Percentiles rank a stretch among this genome's conserved stretches.
Evolutionary conservation across 2,797 vertebrate species (phyloP).

Genomic region (Staurois parvus): DNA sequence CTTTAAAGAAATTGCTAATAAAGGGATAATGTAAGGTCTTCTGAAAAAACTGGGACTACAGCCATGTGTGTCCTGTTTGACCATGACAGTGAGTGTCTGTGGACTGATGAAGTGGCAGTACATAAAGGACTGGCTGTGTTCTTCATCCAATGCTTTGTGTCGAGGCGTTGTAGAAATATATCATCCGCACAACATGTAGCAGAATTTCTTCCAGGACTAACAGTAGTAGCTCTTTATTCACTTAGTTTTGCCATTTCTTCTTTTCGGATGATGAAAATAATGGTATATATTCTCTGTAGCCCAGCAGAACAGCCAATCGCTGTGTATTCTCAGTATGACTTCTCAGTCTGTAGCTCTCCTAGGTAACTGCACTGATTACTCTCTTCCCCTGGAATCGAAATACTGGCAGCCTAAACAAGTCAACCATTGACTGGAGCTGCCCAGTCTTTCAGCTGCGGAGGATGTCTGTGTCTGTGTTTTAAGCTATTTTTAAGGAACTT

Average conservation of each 20-base stretch:
- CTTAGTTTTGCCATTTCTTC: background rate
- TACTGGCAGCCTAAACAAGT: constrained; percentile 55
- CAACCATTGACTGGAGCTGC: constrained; percentile 39
- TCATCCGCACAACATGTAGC: constrained; percentile 10
- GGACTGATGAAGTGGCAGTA: constrained; percentile 38
- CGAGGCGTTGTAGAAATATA: constrained; percentile 30
- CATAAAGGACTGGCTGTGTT: constrained; percentile 29
- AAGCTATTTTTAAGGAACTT: constrained; percentile 48
- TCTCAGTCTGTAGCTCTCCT: constrained; percentile 10
- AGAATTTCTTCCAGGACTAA: constrained; percentile 18
- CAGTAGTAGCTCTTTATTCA: constrained; percentile 44
- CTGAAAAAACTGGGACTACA: constrained; percentile 21
- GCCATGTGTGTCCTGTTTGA: constrained; percentile 19
- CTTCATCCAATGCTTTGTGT: constrained; percentile 25
- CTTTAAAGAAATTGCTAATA: constrained; percentile 20
- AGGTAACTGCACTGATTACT: constrained; percentile 42
- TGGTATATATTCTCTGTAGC: constrained; percentile 34
- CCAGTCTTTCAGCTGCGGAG: constrained; percentile 37
- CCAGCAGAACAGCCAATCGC: constrained; percentile 25
- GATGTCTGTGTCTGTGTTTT: constrained; percentile 47
- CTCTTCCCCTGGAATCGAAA: constrained; percentile 36
- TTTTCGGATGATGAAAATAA: constrained; percentile 35
- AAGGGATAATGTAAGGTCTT: constrained; percentile 17
- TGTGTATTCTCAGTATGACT: constrained; percentile 7
- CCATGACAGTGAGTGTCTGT: constrained; percentile 35